A percentile compares a stretch with the other conserved stretches of the same genome.
Conservation (phyloP, 2,113 vertebrate genomes). For the Prunella himalayana region DNA sequence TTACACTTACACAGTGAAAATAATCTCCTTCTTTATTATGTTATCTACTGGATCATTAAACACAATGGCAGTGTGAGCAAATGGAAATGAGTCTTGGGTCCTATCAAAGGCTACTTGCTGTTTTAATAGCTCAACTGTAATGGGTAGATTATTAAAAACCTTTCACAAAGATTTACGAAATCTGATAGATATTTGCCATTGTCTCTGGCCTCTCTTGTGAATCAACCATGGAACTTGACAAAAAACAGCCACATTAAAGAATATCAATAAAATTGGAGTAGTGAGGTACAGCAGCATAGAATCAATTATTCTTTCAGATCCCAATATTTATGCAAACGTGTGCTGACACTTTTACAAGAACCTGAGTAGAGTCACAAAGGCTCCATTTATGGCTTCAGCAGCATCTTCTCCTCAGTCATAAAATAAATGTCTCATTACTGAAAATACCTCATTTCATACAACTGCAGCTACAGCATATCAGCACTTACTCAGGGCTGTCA, state of each 20-base stretch:
- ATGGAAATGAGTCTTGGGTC: constrained; percentile 27
- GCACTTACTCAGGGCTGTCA: constrained; percentile 11
- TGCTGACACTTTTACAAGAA: not conserved
- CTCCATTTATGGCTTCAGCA: not conserved
- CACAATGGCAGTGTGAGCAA: constrained; percentile 27
- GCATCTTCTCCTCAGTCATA: constrained; percentile 19
- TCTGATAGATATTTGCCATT: not conserved
- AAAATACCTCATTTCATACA: constrained; percentile 3
- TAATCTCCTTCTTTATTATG: constrained; percentile 11
- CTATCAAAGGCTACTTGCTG: constrained; percentile 33
- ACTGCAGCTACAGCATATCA: not conserved
- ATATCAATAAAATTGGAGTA: not conserved
- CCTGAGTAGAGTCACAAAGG: not conserved
- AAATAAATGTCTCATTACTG: constrained; percentile 52
- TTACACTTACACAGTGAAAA: constrained; percentile 12
- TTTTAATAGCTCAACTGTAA: constrained; percentile 31
- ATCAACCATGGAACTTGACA: not conserved
- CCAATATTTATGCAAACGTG: not conserved
- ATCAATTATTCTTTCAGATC: not conserved
- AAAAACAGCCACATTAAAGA: not conserved
- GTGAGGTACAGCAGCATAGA: not conserved
- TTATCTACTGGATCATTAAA: constrained; percentile 48
- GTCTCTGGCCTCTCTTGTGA: not conserved
- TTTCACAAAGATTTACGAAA: constrained; percentile 8
- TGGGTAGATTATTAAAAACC: constrained; percentile 25